These are phyloP conservation scores for Theristicus caerulescens DNA, from an alignment of 2,113 vertebrate genomes.

Conservation along the genomic window DNA sequence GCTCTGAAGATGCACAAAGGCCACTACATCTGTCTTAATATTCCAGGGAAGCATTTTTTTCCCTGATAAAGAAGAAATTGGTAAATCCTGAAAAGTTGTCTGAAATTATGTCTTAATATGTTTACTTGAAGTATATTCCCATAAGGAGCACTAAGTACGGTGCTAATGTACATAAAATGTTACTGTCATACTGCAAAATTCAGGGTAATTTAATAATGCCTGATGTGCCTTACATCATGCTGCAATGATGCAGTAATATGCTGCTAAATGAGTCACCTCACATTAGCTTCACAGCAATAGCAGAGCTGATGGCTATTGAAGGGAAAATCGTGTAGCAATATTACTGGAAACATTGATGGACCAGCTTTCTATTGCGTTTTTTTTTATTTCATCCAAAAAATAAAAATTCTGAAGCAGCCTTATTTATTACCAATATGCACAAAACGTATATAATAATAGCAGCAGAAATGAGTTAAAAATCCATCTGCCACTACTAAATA, in stretches of 20 bases:
- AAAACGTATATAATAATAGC: neutral
- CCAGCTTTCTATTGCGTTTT: slow-evolving; percentile 23
- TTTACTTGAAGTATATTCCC: slow-evolving; percentile 46
- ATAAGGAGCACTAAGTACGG: slow-evolving; percentile 49
- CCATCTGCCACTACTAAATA: neutral
- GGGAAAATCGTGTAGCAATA: slow-evolving; percentile 33
- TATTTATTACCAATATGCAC: slow-evolving; percentile 25
- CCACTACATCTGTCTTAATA: neutral
- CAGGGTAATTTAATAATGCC: slow-evolving; percentile 75
- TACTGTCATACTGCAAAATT: slow-evolving; percentile 67
- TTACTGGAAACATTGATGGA: slow-evolving; percentile 59
- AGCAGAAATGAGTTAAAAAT: slow-evolving; percentile 1
- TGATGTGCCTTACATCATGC: slow-evolving; percentile 74
- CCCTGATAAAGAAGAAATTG: neutral
- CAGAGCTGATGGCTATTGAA: slow-evolving; percentile 70
- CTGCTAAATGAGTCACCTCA: slow-evolving; percentile 74
- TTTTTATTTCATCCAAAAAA: slow-evolving; percentile 29
- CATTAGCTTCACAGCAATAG: slow-evolving; percentile 63
- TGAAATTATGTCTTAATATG: slow-evolving; percentile 14
- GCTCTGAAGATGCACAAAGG: neutral
- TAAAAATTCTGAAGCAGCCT: neutral
- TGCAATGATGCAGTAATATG: slow-evolving; percentile 76
- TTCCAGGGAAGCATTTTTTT: neutral
- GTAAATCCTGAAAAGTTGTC: slow-evolving; percentile 1
- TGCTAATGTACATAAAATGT: slow-evolving; percentile 64